phyloP scores from a whole-genome alignment of 2,888 invertebrate genomes.

The Cactoblastis cactorum region DNA sequence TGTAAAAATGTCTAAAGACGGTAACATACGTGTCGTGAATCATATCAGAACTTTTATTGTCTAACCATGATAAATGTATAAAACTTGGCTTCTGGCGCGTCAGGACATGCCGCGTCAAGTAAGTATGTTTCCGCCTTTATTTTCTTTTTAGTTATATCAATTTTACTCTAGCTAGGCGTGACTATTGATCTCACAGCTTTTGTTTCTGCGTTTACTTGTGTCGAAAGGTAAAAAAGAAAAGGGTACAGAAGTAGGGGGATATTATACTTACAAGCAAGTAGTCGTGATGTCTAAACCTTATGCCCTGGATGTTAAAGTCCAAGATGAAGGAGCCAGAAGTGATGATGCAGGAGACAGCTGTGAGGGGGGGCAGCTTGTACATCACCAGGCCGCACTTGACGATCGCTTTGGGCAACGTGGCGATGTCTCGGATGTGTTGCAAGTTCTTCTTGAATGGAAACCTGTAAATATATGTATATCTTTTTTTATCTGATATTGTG shows the following conservation, averaged over 20 bases:
- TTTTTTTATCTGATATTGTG: background rate
- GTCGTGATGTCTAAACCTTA: slow-evolving; percentile 63
- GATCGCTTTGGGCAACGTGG: slow-evolving; percentile 63
- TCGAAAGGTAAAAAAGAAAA: background rate
- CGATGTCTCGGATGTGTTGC: slow-evolving; percentile 60
- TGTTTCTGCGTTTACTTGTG: background rate
- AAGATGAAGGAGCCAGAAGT: slow-evolving; percentile 69
- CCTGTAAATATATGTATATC: slow-evolving; percentile 29
- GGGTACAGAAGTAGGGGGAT: too few species aligned
- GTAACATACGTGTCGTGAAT: too few species aligned
- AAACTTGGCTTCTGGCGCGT: too few species aligned
- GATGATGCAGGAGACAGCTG: slow-evolving; percentile 66
- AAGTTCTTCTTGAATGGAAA: slow-evolving; percentile 68
- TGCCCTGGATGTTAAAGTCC: slow-evolving; percentile 70
- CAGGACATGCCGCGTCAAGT: too few species aligned
- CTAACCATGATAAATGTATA: too few species aligned
- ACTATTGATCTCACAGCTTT: too few species aligned
- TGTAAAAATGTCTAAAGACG: too few species aligned
- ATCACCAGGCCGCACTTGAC: slow-evolving; percentile 68
- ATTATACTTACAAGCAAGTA: slow-evolving; percentile 51
- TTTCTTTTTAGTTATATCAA: too few species aligned
- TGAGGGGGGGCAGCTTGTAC: slow-evolving; percentile 69
- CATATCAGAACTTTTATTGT: too few species aligned
- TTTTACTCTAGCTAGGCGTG: too few species aligned
- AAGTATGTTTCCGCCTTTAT: too few species aligned